Percentiles rank a stretch among this genome's conserved stretches.
Conservation (phyloP, 2,888 invertebrate species). For the Cephus pygmeus region DNA sequence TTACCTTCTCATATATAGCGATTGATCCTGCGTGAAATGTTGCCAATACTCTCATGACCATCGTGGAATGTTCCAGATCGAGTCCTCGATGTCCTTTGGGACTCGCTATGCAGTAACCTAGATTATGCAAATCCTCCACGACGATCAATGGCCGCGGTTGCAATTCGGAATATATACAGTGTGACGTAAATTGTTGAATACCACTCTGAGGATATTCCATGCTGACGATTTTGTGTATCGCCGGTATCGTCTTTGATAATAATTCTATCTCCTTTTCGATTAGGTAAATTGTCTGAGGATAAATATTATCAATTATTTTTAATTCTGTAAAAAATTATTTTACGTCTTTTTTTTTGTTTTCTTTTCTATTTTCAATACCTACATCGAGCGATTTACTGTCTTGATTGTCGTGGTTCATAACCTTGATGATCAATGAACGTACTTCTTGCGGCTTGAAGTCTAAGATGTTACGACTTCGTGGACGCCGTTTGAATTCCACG, state of each 20-base stretch:
- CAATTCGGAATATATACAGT: conserved; percentile 18
- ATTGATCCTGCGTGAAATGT: conserved; percentile 18
- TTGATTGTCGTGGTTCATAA: not conserved
- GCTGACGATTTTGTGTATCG: conserved; percentile 4
- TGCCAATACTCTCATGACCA: conserved; percentile 14
- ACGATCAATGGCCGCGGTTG: conserved; percentile 13
- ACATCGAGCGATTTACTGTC: not conserved
- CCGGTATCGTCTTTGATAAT: conserved; percentile 12
- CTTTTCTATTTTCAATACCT: not conserved
- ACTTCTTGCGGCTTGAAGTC: conserved; percentile 19
- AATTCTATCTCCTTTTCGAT: conserved; percentile 16
- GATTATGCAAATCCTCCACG: conserved; percentile 10
- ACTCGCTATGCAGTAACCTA: conserved; percentile 5
- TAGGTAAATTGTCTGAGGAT: not conserved
- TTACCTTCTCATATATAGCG: conserved; percentile 15
- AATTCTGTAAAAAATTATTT: not conserved
- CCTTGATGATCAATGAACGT: conserved; percentile 14
- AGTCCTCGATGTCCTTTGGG: conserved; percentile 15
- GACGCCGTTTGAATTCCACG: conserved; percentile 18
- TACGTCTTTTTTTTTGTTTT: not conserved
- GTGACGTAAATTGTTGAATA: conserved; percentile 6
- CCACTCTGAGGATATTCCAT: not conserved
- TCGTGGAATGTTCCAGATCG: conserved; percentile 17
- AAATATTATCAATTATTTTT: not conserved
- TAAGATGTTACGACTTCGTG: conserved; percentile 17